Base-by-base conservation (phyloP, 1,140 invertebrate species). In the Daktulosphaira vitifoliae region DNA sequence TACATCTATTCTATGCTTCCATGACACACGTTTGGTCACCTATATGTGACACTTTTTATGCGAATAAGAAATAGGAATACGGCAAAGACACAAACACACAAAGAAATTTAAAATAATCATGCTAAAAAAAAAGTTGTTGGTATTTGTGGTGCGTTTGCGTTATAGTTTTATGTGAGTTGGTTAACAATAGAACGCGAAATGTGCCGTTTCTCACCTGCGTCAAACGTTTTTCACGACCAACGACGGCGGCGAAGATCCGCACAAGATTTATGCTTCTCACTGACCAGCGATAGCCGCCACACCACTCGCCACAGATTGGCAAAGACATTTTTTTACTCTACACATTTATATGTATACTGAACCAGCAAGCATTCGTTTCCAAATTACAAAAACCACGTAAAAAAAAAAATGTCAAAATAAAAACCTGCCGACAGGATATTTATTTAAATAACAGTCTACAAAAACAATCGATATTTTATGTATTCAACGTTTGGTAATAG, bases 201-300 rank as follows among this genome's bases (percentile, higher is more conserved):
- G 54, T 59, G 39, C 54, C 54, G 54, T 46, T 59, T 59, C 54
- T 59, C 54, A 59, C 54, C 54, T 59, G 54, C 54, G 54, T 59
- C 54, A 59, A 59, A 59, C 54, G 29, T 11, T 37, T 11, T n/a
- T 38, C 11, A 8, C 38, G 22, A 18, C 53, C 53, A 33, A 33
- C 26, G 15, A 52, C 49, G 33, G 20, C 16, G 29, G 29, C 29
- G 5, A 29, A 23, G 33, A 53, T 18, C n/a, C 22, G 38, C n/a
- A 44, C 29, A 56, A 46, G 54, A 59, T 59, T 59, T 59, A 59
- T 59, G 54, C 54, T 59, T 44, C 54, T 38, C 37, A 42, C 54
- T 56, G 53, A 56, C 53, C 29, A 33, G 5, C n/a, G 5, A 33
- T 33, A 6, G 38, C 23, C 53, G 13, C n/a, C 38, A 37, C 37